phyloP scores from a whole-genome alignment of 2,113 vertebrate genomes.

The Apaloderma vittatum region DNA sequence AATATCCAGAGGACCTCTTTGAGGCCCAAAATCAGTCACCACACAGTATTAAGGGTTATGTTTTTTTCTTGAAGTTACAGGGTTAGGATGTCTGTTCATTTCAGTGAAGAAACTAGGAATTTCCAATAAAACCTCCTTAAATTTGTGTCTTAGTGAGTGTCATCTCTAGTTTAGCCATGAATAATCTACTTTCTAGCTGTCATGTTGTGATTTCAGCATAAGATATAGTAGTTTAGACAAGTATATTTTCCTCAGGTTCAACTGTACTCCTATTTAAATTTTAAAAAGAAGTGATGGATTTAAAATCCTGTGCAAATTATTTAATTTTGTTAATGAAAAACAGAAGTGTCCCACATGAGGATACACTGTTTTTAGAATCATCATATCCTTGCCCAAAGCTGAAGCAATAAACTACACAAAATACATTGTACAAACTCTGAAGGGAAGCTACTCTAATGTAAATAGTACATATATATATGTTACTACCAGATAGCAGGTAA shows the following conservation, averaged over 20 bases:
- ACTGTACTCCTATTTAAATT: background rate
- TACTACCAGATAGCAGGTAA: background rate
- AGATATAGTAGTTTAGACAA: background rate
- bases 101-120: background rate
- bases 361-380: background rate
- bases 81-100: background rate
- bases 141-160: background rate
- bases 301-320: background rate
- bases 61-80: background rate
- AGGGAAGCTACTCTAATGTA: background rate
- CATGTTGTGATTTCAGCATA: background rate
- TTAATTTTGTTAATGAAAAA: background rate
- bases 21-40: background rate
- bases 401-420: background rate
- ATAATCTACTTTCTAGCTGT: background rate
- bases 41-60: accelerated
- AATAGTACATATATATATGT: background rate
- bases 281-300: background rate
- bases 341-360: background rate
- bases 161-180: background rate
- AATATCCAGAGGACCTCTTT: background rate
- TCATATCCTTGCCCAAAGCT: background rate
- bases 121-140: background rate
- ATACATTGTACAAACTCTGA: background rate
- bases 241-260: background rate